Evolutionary conservation across 2,797 vertebrate species (phyloP).

Genomic region (Varecia variegata): DNA sequence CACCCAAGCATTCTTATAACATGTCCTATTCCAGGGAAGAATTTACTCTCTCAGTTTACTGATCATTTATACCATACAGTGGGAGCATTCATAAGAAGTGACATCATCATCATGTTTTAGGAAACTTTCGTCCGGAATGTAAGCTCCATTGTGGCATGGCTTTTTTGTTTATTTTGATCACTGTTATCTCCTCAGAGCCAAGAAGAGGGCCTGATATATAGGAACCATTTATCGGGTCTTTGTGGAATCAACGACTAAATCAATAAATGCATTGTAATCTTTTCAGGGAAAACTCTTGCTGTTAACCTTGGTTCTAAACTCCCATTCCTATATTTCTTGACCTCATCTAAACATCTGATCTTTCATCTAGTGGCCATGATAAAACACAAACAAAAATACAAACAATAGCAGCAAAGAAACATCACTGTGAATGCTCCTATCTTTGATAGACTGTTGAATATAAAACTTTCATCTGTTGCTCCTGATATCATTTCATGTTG

Average conservation of each 20-base stretch:
- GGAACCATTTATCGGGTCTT: neutral
- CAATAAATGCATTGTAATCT: neutral
- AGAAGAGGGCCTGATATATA: neutral
- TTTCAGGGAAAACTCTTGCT: neutral
- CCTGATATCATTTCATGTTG: neutral
- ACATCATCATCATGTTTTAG: neutral
- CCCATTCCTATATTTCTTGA: neutral
- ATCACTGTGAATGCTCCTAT: neutral
- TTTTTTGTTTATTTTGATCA: neutral
- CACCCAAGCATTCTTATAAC: neutral
- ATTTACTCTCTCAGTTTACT: neutral
- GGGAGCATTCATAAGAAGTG: neutral
- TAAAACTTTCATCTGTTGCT: neutral
- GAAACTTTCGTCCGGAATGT: neutral
- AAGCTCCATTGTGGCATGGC: neutral
- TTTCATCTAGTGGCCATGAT: neutral
- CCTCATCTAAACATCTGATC: neutral
- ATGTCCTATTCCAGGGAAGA: neutral
- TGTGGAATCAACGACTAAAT: neutral
- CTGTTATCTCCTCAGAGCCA: neutral
- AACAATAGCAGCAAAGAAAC: neutral
- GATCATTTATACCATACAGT: neutral
- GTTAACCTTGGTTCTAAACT: neutral
- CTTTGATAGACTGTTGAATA: neutral
- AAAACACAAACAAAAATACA: neutral